Evolutionary conservation across 1,140 invertebrate species (phyloP).

Genomic region (Amphibalanus amphitrite): DNA sequence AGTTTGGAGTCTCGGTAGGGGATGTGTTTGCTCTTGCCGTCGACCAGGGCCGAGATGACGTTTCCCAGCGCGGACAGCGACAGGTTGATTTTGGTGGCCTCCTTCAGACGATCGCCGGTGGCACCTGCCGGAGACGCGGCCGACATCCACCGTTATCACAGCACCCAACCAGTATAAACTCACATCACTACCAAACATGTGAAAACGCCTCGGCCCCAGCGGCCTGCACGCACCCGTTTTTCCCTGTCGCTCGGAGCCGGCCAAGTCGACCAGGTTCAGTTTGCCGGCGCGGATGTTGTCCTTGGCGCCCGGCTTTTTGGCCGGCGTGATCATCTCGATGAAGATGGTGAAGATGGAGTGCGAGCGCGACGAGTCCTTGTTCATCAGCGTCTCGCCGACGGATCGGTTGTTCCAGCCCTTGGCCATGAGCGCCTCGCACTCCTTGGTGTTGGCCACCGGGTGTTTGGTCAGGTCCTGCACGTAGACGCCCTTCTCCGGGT

Average conservation of each 20-base stretch:
- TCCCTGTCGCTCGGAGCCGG: constrained; percentile 67
- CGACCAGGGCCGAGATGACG: constrained; percentile 82
- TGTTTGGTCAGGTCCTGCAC: constrained; percentile 51
- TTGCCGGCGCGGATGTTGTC: constrained; percentile 54
- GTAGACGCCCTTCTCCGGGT: constrained; percentile 60
- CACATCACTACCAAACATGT: constrained; percentile 1
- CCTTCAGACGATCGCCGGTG: constrained; percentile 67
- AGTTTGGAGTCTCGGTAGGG: constrained; percentile 85
- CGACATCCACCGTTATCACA: not conserved
- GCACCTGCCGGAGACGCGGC: constrained; percentile 35
- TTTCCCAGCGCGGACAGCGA: constrained; percentile 83
- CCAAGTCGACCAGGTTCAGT: constrained; percentile 77
- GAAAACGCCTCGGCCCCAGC: not conserved
- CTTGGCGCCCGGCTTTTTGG: constrained; percentile 28
- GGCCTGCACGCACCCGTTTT: constrained; percentile 41
- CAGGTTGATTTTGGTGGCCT: constrained; percentile 91
- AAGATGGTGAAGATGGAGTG: constrained; percentile 86
- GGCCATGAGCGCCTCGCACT: constrained; percentile 55
- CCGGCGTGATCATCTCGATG: constrained; percentile 52
- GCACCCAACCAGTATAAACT: not conserved
- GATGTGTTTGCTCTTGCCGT: constrained; percentile 73
- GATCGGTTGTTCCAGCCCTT: constrained; percentile 53
- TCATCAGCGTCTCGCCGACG: constrained; percentile 65
- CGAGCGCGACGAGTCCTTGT: constrained; percentile 62
- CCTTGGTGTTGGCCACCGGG: constrained; percentile 50